These are phyloP conservation scores for Anhinga anhinga DNA, from an alignment of 2,113 vertebrate genomes.

Conservation along the genomic window DNA sequence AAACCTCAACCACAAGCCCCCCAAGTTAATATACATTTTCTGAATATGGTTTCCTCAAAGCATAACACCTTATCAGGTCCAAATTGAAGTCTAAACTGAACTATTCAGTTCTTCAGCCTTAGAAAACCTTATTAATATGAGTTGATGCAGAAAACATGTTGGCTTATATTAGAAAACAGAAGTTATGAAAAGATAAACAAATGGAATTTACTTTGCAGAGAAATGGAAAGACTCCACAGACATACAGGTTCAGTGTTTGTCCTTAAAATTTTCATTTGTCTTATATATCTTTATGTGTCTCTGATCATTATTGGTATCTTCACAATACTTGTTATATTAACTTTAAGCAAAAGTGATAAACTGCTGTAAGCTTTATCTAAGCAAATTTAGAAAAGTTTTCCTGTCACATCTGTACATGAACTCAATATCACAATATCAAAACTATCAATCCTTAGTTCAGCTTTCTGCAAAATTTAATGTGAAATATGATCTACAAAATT, in stretches of 20 bases:
- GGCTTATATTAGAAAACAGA: neutral
- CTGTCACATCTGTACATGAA: neutral
- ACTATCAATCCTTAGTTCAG: neutral
- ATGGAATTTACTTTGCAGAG: neutral
- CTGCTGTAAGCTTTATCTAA: neutral
- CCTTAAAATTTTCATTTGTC: neutral
- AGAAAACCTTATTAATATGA: neutral
- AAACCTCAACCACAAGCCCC: neutral
- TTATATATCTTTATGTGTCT: neutral
- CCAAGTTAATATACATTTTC: neutral
- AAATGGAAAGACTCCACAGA: neutral
- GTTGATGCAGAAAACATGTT: neutral
- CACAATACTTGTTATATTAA: neutral
- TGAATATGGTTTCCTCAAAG: neutral
- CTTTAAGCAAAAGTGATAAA: neutral
- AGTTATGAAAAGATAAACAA: neutral
- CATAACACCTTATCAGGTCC: neutral
- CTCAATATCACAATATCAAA: neutral
- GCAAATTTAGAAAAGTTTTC: neutral
- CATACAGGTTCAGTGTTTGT: neutral
- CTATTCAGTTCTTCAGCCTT: neutral
- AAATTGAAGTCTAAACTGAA: neutral
- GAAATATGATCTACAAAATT: neutral
- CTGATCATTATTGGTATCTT: neutral
- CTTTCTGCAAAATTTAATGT: neutral